These are phyloP conservation scores for Chironomus tentans DNA, from an alignment of 2,888 invertebrate species.

Conservation along the genomic window DNA sequence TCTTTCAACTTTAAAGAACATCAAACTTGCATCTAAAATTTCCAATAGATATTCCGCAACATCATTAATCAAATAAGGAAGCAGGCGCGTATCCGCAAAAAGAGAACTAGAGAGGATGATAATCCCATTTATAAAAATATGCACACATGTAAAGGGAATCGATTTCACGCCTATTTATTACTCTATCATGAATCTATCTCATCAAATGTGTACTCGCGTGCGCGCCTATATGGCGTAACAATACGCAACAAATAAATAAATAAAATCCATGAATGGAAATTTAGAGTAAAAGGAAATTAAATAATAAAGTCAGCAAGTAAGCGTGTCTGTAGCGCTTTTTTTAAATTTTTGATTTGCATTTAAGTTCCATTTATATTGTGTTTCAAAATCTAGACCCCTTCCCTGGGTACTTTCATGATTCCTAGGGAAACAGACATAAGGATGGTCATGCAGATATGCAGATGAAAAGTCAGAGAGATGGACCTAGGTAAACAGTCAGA, in stretches of 20 bases:
- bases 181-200: not conserved
- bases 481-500: too few species aligned
- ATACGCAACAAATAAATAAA: constrained; percentile 23
- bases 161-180: constrained; percentile 26
- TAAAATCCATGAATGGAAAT: constrained; percentile 14
- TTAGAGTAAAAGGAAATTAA: not conserved
- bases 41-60: not conserved
- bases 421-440: too few species aligned
- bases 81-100: too few species aligned
- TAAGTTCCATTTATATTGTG: too few species aligned
- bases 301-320: too few species aligned
- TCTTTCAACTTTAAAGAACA: too few species aligned
- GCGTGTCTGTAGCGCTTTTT: not conserved
- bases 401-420: too few species aligned
- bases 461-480: too few species aligned
- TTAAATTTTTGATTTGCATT: too few species aligned
- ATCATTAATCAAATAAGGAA: not conserved
- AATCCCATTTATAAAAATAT: not conserved
- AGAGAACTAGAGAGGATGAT: not conserved
- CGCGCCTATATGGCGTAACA: constrained; percentile 21
- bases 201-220: not conserved
- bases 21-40: too few species aligned
- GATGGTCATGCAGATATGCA: too few species aligned
- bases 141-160: not conserved
- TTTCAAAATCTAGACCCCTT: too few species aligned